Evolutionary conservation across 2,113 vertebrate genomes (phyloP), one percentile per base, ranked within the genome.

Genomic region (Chrysemys picta): DNA sequence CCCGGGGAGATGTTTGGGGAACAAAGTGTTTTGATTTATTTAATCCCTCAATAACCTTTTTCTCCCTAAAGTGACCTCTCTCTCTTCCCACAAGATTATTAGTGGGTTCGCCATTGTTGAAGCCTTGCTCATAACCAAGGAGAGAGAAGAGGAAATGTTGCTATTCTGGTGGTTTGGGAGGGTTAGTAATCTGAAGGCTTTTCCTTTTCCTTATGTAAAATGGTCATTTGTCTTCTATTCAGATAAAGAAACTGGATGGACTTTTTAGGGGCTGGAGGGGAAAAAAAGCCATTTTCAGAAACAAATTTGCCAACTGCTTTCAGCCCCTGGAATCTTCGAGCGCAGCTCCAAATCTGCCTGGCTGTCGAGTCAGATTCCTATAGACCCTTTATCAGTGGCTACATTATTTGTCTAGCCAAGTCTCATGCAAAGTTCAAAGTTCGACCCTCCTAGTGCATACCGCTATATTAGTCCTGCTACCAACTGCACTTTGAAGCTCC

Each of bases 11-110:
- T 35, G 50, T 62, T 47, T n/a, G 72, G 81, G 31, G 35, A 84
- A 65, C 62, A 80, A 89, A 87, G 93, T 95, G 92, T 94, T 85
- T 84, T 95, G 95, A 98, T 97, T 97, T 97, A 97, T 97, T 90
- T 91, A 87, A 54, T n/a, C 65, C 78, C 94, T 80, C 42, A 17
- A 25, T 87, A 93, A 90, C 94, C 93, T 97, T 90, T 93, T 1
- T 47, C 79, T 35, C 17, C 72, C 80, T 56, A 52, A 27, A 72
- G 65, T 5, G 45, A 89, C 65, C 84, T 65, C 82, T 84, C 53
- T 86, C 69, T 82, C 42, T 93, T 94, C 52, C 76, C 76, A 2
- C 0, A 11, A 88, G 81, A 75, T 90, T 91, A 49, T 76, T 82
- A 69, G 54, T 38, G 56, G 16, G 45, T 50, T 91, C 87, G 91